phyloP scores from a whole-genome alignment of 2,888 invertebrate species.

The Perizoma flavofasciatum region DNA sequence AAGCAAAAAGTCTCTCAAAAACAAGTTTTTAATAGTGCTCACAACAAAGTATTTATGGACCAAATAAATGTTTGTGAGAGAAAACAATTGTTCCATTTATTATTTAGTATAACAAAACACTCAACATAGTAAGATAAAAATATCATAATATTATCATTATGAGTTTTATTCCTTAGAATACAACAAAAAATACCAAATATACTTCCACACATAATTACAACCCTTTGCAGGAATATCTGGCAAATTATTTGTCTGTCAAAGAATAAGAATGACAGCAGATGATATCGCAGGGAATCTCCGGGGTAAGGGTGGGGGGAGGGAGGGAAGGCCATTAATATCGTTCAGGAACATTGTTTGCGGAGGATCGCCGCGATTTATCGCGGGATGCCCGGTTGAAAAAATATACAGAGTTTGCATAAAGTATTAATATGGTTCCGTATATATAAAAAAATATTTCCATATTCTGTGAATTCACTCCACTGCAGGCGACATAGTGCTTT shows the following conservation, averaged over 20 bases:
- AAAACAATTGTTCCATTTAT: too few relatives aligned
- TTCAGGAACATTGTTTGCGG: constrained; percentile 76
- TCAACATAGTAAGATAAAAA: too few relatives aligned
- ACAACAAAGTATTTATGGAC: too few relatives aligned
- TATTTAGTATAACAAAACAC: too few relatives aligned
- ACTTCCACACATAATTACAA: constrained; percentile 42
- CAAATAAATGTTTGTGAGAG: too few relatives aligned
- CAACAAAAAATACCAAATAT: constrained; percentile 36
- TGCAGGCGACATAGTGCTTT: too few relatives aligned
- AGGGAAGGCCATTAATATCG: constrained; percentile 64
- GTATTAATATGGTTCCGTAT: constrained; percentile 39
- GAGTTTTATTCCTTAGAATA: too few relatives aligned
- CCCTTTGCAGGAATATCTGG: constrained; percentile 33
- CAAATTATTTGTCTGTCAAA: constrained; percentile 62
- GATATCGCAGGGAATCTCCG: constrained; percentile 55
- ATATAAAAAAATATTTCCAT: background rate
- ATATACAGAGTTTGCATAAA: constrained; percentile 35
- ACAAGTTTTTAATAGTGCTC: too few relatives aligned
- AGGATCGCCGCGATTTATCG: constrained; percentile 74
- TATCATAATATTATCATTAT: too few relatives aligned
- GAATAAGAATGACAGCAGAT: constrained; percentile 66
- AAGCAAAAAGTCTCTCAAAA: too few relatives aligned
- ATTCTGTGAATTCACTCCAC: background rate
- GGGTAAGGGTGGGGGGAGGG: constrained; percentile 34
- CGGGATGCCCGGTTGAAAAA: constrained; percentile 39